Evolutionary conservation across 2,888 invertebrate species (phyloP), one percentile per base, ranked within the genome.

Genomic region (Chesias legatella): DNA sequence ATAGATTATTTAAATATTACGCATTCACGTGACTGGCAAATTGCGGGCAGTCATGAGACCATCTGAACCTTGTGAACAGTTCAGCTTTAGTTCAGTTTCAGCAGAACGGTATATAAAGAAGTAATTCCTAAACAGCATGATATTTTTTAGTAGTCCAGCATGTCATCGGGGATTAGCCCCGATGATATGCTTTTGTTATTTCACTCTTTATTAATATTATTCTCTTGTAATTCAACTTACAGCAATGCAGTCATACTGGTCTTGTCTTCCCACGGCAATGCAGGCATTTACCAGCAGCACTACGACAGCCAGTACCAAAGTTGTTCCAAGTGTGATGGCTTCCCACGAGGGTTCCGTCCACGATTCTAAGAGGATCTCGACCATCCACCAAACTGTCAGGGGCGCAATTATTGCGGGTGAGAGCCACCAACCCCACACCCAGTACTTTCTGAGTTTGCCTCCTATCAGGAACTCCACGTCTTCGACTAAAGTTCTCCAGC

Each of bases 391-490:
- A 0, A 47, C 10, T 0, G 63, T 48, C 11, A 77, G 39, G 0
- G 72, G 58, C 1, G 48, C 21, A 1, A 79, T 50, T 9, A 77
- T 41, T 0, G 59, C 67, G 0, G 77, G 70, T 0, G 67, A 67
- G 0, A 57, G 48, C 43, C 70, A 77, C 84, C 84, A 84, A 0
- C 78, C 79, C 51, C 68, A 47, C 10, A 70, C 59, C 84, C 86
- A 85, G 27, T 38, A 57, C 37, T 61, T 73, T 0, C 40, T 23
- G 1, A 84, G 33, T 1, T 61, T 49, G 1, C 48, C 48, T 0
- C 75, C 74, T 0, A 67, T 77, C 9, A 86, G 43, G 47, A 85
- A 85, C 35, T 79, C 80, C 1, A 85, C 62, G 41, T 86, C 86
- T 58, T 78, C 75, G 1, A 68, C 58, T 7, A 86, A 52, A 1